Conservation (phyloP, 1,140 invertebrate species). For the Scaptomyza hsui region DNA sequence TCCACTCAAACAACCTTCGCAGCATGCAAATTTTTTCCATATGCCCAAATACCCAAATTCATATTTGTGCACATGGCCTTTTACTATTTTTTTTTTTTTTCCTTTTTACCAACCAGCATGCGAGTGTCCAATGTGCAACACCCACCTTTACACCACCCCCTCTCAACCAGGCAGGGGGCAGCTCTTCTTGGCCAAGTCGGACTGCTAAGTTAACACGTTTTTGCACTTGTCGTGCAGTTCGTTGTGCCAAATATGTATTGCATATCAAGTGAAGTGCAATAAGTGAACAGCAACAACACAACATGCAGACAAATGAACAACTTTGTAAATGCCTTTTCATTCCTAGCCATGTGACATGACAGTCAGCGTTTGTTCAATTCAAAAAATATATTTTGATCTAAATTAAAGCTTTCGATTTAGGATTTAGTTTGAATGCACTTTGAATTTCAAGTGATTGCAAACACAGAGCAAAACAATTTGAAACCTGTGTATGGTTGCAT, state of each 20-base stretch:
- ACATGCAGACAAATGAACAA: slow-evolving; percentile 62
- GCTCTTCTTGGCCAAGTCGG: slow-evolving; percentile 18
- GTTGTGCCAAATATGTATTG: slow-evolving; percentile 53
- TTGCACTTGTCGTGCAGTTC: slow-evolving; percentile 62
- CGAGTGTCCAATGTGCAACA: not conserved
- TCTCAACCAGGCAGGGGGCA: no score
- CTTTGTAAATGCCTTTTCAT: slow-evolving; percentile 71
- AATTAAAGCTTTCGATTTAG: slow-evolving; percentile 45
- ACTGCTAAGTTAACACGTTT: slow-evolving; percentile 68
- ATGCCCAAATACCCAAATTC: slow-evolving; percentile 53
- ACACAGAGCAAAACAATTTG: slow-evolving; percentile 37
- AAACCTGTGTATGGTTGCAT: slow-evolving; percentile 16
- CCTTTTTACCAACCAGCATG: slow-evolving; percentile 11
- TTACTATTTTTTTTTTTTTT: no score
- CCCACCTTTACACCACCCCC: no score
- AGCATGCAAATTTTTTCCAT: slow-evolving; percentile 49
- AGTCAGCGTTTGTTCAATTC: slow-evolving; percentile 26
- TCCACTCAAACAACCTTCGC: slow-evolving; percentile 17
- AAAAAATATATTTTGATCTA: slow-evolving; percentile 9
- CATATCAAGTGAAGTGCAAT: slow-evolving; percentile 63
- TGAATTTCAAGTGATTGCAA: not conserved
- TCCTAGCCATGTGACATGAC: slow-evolving; percentile 53
- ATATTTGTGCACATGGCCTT: slow-evolving; percentile 55
- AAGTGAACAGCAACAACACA: slow-evolving; percentile 13
- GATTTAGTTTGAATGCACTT: slow-evolving; percentile 1